Evolutionary conservation across 2,888 invertebrate genomes (phyloP).

Genomic region (Linnaemya tessellans): DNA sequence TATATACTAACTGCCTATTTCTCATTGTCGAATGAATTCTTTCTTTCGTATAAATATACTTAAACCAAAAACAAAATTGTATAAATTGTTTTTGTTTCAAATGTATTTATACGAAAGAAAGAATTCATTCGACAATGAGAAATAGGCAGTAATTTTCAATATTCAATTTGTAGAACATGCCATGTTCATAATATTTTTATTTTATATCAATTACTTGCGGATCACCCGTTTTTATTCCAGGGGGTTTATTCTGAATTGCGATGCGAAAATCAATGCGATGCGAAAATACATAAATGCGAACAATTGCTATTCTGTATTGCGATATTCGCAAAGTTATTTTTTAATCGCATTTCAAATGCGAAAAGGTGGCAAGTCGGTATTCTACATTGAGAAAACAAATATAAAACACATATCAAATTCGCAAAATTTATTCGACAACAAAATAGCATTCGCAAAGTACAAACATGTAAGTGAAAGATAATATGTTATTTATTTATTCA

Average conservation of each 20-base stretch:
- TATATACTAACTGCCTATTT: no score
- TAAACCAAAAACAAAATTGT: no score
- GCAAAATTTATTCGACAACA: conserved; percentile 16
- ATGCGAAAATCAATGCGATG: not conserved
- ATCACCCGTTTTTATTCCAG: not conserved
- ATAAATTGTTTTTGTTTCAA: no score
- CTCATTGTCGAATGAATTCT: no score
- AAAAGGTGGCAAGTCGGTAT: conserved; percentile 34
- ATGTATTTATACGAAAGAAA: no score
- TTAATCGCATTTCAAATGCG: conserved; percentile 3
- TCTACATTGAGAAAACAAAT: conserved; percentile 28
- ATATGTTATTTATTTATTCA: no score
- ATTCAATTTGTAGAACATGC: no score
- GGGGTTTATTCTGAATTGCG: conserved; percentile 28
- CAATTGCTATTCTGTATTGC: conserved; percentile 9
- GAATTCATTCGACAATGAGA: no score
- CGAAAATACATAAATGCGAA: conserved; percentile 9
- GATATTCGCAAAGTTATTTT: conserved; percentile 12
- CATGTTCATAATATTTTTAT: no score
- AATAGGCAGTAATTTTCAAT: no score
- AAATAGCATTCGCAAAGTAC: conserved; percentile 8
- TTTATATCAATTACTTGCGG: no score
- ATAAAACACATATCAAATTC: conserved; percentile 10
- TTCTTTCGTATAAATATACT: no score
- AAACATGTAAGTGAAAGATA: conserved; percentile 2